These are phyloP conservation scores for Tichodroma muraria DNA, from an alignment of 2,113 vertebrate genomes.

Conservation along the genomic window DNA sequence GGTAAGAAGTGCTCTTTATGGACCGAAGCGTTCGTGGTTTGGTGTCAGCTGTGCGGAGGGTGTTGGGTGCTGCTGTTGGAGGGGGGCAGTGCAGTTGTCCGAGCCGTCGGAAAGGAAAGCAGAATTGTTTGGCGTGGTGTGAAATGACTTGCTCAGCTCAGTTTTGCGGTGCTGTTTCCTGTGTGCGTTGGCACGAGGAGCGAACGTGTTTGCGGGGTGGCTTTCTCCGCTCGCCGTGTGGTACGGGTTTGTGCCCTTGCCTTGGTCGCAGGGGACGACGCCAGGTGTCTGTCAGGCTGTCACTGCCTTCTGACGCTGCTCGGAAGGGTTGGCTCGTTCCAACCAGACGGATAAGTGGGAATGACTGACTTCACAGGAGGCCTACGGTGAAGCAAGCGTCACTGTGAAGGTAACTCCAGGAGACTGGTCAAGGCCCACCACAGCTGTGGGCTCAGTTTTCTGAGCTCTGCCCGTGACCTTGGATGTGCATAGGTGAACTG, in stretches of 20 bases:
- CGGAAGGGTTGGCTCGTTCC: background rate
- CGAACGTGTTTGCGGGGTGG: background rate
- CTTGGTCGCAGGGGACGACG: fast-evolving
- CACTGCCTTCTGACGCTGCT: background rate
- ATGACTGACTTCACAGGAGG: background rate
- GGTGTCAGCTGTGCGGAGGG: background rate
- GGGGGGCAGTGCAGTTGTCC: background rate
- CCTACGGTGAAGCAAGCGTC: background rate
- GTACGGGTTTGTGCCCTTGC: background rate
- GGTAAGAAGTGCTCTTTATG: background rate
- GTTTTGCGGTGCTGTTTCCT: background rate
- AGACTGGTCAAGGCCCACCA: background rate
- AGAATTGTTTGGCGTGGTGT: background rate
- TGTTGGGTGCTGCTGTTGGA: background rate
- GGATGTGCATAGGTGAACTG: background rate
- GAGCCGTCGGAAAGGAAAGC: background rate
- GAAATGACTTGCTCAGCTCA: background rate
- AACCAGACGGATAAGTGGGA: background rate
- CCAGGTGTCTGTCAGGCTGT: background rate
- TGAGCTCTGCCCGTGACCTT: background rate
- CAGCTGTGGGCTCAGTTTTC: background rate
- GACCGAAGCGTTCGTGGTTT: background rate
- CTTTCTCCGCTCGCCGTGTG: background rate
- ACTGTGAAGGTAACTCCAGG: background rate
- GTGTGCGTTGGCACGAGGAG: background rate